Evolutionary conservation across 37 sponge, comb jelly and placozoan species (phyloP), one percentile per base, ranked within the genome.

Genomic region (Beroe ovata): DNA sequence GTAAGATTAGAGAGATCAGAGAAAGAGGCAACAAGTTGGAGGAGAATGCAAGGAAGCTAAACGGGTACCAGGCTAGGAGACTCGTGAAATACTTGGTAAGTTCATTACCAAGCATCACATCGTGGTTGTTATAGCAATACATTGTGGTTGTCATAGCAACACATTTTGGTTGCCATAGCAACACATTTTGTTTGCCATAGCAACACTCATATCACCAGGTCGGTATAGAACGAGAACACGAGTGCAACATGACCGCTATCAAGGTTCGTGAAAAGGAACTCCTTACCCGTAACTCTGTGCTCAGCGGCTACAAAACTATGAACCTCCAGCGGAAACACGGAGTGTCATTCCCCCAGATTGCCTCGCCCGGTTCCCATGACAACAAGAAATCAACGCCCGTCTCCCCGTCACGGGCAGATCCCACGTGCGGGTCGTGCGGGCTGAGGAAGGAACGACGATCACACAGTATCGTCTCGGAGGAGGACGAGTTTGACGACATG

Each of bases 41-140:
- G 33, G 69, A 66, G 1, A 29, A 30, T 66, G 69, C 36, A 25
- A 66, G 30, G 30, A 66, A 66, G 36, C 35, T 29, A 16, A 66
- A 66, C 34, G 69, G 69, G 1, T 66, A 66, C 36, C 69, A 66
- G 69, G 32, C 25, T 11, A 25, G 69, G 16, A 66, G 69, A 16
- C 69, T 66, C 35, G 30, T 29, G 36, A 66, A 66, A 66, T 66
- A 66, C 36, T 32, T 66, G 69, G 69, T 66, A 16, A 66, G 69
- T 61, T 20, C 54, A n/a, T n/a, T n/a, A n/a, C n/a, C n/a, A n/a
- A n/a, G n/a, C n/a, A n/a, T n/a, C n/a, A n/a, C n/a, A n/a, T n/a
- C n/a, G n/a, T n/a, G n/a, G n/a, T n/a, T n/a, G n/a, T n/a, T n/a
- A 47, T 47, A 11, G 11, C 54, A 47, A 47, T 11, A 47, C 54